Percentiles rank a stretch among this genome's conserved stretches.
phyloP scores from a whole-genome alignment of 2,797 vertebrate genomes.

The Hozukius guyotensis region DNA sequence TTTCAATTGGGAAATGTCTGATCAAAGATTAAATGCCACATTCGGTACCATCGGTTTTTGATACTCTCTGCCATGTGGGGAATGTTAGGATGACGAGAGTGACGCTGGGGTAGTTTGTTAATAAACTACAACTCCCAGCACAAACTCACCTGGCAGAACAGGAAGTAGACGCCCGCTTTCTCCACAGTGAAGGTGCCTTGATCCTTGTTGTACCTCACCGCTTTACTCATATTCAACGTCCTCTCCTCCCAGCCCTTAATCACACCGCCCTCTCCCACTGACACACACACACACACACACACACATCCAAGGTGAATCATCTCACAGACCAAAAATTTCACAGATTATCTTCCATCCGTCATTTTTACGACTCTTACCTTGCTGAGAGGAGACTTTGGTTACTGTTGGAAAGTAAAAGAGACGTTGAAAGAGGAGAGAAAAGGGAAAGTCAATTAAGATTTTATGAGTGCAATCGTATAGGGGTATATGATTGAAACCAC shows the following conservation, averaged over 20 bases:
- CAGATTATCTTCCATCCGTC: conserved; percentile 29
- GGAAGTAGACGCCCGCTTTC: conserved; percentile 89
- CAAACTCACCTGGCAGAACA: conserved; percentile 91
- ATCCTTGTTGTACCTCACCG: conserved; percentile 86
- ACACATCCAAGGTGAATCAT: conserved; percentile 27
- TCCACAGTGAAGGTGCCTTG: conserved; percentile 88
- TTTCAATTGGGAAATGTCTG: neutral
- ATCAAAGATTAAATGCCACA: neutral
- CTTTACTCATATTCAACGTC: conserved; percentile 87
- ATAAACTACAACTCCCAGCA: conserved; percentile 15
- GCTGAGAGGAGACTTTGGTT: conserved; percentile 82
- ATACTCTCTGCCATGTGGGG: neutral
- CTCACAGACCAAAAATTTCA: neutral
- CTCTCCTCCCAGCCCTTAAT: conserved; percentile 92
- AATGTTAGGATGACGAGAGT: neutral
- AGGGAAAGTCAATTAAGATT: conserved; percentile 71
- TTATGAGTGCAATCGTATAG: conserved; percentile 73
- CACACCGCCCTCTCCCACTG: conserved; percentile 86
- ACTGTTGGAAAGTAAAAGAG: conserved; percentile 74
- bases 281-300: conserved; percentile 38
- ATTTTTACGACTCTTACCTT: conserved; percentile 77
- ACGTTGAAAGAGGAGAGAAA: conserved; percentile 52
- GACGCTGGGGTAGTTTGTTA: neutral
- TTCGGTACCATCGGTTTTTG: neutral
- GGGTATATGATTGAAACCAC: conserved; percentile 73